These are phyloP conservation scores for Tolmerus cingulatus DNA, from an alignment of 2,888 invertebrate species.

Conservation along the genomic window DNA sequence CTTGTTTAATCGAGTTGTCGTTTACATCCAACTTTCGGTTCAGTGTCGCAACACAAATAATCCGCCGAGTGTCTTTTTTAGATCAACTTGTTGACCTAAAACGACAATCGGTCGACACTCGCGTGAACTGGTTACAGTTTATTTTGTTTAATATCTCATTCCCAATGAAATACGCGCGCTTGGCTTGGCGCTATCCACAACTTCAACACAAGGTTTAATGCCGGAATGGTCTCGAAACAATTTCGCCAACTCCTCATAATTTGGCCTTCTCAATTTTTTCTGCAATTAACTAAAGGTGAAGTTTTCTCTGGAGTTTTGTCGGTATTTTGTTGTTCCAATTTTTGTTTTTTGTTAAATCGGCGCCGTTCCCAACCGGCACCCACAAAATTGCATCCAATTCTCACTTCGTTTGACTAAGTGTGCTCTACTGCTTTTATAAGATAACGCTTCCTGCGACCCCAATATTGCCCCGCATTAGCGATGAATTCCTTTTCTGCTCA, in stretches of 20 bases:
- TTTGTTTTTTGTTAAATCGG: slow-evolving; percentile 2
- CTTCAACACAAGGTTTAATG: slow-evolving; percentile 52
- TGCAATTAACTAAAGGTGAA: slow-evolving; percentile 47
- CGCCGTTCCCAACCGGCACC: neutral
- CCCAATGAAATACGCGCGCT: neutral
- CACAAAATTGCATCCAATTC: neutral
- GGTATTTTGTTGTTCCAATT: neutral
- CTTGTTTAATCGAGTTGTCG: neutral
- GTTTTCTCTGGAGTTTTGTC: slow-evolving; percentile 47
- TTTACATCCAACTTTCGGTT: neutral
- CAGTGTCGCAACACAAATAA: neutral
- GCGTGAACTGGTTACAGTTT: neutral
- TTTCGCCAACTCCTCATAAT: neutral
- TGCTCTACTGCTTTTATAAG: neutral
- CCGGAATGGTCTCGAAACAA: slow-evolving; percentile 49
- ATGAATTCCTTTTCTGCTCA: neutral
- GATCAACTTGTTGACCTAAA: neutral
- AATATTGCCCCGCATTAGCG: neutral
- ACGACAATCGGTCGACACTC: neutral
- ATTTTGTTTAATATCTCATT: neutral
- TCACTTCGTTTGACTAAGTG: neutral
- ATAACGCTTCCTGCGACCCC: neutral
- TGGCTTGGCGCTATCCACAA: neutral
- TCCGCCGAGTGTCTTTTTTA: neutral
- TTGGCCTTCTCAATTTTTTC: neutral